These are phyloP conservation scores for Temnopleurus reevesii DNA, from an alignment of 53 echinoderm and acorn worm species.

Conservation along the genomic window DNA sequence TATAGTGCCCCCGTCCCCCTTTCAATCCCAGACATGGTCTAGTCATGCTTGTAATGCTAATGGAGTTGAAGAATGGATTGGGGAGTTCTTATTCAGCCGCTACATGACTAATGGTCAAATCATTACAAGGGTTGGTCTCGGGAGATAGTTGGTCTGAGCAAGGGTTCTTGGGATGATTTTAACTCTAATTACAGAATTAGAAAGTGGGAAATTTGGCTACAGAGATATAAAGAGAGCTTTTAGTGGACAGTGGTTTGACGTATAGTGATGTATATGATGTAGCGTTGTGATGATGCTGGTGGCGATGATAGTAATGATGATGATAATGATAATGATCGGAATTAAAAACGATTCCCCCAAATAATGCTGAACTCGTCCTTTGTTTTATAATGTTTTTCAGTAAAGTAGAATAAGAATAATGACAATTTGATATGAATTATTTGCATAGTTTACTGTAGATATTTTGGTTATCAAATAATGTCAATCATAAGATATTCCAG, in stretches of 20 bases:
- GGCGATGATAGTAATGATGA: background rate
- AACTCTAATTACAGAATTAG: background rate
- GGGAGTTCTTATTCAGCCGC: background rate
- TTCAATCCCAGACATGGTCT: slow-evolving; percentile 3
- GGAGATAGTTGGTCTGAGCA: background rate
- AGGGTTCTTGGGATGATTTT: background rate
- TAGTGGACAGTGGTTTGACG: background rate
- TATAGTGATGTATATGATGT: background rate
- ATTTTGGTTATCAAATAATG: too few species aligned
- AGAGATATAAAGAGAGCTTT: background rate
- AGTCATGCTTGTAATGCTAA: slow-evolving; percentile 33
- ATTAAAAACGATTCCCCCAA: too few species aligned
- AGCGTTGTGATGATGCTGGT: background rate
- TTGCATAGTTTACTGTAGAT: too few species aligned
- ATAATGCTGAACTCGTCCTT: too few species aligned
- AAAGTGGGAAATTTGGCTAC: background rate
- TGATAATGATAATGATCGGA: background rate
- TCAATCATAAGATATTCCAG: too few species aligned
- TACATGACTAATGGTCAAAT: slow-evolving; percentile 30
- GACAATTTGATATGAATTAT: too few species aligned
- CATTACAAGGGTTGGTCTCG: background rate
- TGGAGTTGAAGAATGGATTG: slow-evolving; percentile 9
- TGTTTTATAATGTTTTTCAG: too few species aligned
- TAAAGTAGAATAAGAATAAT: too few species aligned
- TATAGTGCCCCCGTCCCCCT: background rate